A percentile compares a stretch with the other conserved stretches of the same genome.
Evolutionary conservation across 2,113 vertebrate genomes (phyloP).

Genomic region (Oreocharis arfaki): DNA sequence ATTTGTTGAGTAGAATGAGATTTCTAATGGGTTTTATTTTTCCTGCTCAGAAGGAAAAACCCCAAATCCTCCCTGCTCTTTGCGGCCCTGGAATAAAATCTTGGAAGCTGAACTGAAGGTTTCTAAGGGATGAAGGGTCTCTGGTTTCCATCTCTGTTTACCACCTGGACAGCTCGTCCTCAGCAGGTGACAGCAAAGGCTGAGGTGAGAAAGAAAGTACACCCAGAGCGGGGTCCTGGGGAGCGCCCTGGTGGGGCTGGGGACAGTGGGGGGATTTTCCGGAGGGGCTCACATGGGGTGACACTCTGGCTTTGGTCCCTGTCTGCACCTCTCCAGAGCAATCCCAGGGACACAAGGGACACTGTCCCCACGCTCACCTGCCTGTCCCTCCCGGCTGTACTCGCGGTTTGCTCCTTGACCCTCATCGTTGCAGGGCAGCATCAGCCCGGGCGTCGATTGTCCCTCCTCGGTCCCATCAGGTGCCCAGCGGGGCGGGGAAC

Average conservation of each 20-base stretch:
- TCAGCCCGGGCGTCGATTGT: neutral
- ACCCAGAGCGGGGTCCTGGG: neutral
- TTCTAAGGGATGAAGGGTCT: neutral
- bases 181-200: neutral
- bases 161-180: neutral
- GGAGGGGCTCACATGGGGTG: neutral
- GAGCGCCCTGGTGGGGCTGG: neutral
- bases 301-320: neutral
- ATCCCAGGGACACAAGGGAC: neutral
- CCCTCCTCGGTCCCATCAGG: neutral
- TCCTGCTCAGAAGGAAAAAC: neutral
- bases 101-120: neutral
- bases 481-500: neutral
- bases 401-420: neutral
- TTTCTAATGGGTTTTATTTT: neutral
- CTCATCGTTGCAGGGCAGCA: neutral
- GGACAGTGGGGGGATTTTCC: neutral
- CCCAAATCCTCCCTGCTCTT: neutral
- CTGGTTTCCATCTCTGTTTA: neutral
- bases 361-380: rapidly evolving
- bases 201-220: neutral
- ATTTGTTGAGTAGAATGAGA: neutral
- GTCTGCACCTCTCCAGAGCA: neutral
- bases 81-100: neutral
- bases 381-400: neutral